phyloP scores from a whole-genome alignment of 2,797 vertebrate species.

The Microtus obscurus region DNA sequence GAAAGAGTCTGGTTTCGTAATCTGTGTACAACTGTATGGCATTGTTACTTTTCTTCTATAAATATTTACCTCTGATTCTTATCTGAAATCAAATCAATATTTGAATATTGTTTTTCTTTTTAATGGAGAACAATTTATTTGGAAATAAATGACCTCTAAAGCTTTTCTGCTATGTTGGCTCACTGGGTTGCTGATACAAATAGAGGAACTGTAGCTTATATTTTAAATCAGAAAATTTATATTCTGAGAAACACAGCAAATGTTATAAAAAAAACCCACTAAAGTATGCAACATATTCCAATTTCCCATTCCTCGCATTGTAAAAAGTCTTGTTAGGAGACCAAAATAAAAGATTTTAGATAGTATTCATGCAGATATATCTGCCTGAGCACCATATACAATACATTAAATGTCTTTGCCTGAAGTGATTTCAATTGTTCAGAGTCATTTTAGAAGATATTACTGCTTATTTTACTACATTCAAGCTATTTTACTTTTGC shows the following conservation, averaged over 20 bases:
- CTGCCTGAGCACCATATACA: neutral
- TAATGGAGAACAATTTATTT: neutral
- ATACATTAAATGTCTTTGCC: neutral
- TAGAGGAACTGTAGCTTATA: neutral
- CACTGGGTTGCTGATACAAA: neutral
- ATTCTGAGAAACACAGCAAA: neutral
- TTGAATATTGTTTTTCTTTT: neutral
- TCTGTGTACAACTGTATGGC: neutral
- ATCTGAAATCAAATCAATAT: neutral
- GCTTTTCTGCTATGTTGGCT: neutral
- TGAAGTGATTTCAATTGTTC: neutral
- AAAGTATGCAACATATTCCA: neutral
- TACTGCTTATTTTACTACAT: neutral
- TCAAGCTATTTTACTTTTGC: neutral
- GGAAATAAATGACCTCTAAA: neutral
- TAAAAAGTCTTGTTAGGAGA: slow-evolving; percentile 14
- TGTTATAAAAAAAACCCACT: neutral
- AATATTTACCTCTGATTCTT: neutral
- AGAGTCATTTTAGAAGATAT: slow-evolving; percentile 37
- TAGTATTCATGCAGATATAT: neutral
- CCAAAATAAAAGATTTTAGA: neutral
- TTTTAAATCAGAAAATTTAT: slow-evolving; percentile 34
- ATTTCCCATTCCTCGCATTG: neutral
- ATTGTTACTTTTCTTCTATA: neutral
- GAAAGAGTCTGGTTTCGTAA: neutral